A percentile compares a stretch with the other conserved stretches of the same genome.
phyloP scores from a whole-genome alignment of 2,113 vertebrate genomes.

The Cyprinodon tularosa region DNA sequence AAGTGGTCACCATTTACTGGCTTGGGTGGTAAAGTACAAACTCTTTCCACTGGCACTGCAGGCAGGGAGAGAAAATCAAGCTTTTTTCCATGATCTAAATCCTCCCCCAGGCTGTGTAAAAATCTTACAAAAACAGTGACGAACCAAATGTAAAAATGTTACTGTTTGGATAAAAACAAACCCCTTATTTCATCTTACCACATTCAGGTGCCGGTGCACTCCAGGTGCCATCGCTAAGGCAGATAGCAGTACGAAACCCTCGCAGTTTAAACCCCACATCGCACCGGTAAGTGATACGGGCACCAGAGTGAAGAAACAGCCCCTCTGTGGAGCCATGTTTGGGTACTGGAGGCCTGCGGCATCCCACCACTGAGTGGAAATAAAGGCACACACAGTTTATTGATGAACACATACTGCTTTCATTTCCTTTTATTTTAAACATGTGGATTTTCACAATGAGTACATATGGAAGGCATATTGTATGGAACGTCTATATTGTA shows the following conservation, averaged over 20 bases:
- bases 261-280: constrained; percentile 83
- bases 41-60: constrained; percentile 86
- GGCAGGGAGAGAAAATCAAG: constrained; percentile 16
- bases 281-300: constrained; percentile 84
- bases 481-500: constrained; percentile 9
- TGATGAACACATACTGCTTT: constrained; percentile 25
- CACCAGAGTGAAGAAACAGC: constrained; percentile 86
- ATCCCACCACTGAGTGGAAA: constrained; percentile 88
- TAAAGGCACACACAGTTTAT: constrained; percentile 56
- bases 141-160: neutral
- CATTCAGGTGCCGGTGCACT: constrained; percentile 82
- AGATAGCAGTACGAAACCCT: constrained; percentile 81
- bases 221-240: constrained; percentile 87
- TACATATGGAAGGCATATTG: constrained; percentile 4
- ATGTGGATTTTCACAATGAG: neutral
- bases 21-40: constrained; percentile 85
- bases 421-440: constrained; percentile 9
- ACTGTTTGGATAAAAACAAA: neutral
- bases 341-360: constrained; percentile 84
- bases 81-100: constrained; percentile 21
- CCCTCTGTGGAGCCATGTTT: constrained; percentile 84
- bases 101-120: neutral
- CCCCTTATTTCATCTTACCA: constrained; percentile 78
- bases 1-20: constrained; percentile 90
- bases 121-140: constrained; percentile 10